These are phyloP conservation scores for Thereuonema tuberculata DNA, from an alignment of 1,140 invertebrate species.

Conservation along the genomic window DNA sequence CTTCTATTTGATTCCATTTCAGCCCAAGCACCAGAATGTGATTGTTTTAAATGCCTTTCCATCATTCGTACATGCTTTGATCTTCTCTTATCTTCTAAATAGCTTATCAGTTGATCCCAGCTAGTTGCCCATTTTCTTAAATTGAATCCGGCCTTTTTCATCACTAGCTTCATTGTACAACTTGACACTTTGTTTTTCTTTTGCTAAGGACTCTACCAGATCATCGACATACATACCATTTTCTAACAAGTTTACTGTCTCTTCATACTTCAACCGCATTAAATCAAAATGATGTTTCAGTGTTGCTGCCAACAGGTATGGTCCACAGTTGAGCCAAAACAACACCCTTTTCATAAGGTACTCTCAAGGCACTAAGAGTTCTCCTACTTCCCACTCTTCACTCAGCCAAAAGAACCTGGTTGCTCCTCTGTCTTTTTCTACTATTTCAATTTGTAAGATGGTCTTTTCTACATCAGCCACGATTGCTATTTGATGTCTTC, in stretches of 20 bases:
- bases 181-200: neutral
- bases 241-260: neutral
- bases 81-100: no score
- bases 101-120: no score
- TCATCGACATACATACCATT: neutral
- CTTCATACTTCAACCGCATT: neutral
- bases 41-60: no score
- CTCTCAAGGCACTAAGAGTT: neutral
- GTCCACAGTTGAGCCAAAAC: neutral
- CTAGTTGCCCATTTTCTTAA: neutral
- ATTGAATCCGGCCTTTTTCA: neutral
- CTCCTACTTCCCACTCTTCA: neutral
- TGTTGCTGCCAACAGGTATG: neutral
- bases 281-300: neutral
- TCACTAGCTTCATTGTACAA: neutral
- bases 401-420: neutral
- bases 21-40: no score
- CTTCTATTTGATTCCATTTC: no score
- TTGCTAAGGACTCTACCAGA: neutral
- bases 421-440: neutral
- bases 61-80: no score
- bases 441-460: neutral
- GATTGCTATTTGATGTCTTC: neutral
- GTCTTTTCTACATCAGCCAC: neutral
- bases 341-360: neutral